These are phyloP conservation scores for Xylocampa areola DNA, from an alignment of 2,888 invertebrate species.

Conservation along the genomic window DNA sequence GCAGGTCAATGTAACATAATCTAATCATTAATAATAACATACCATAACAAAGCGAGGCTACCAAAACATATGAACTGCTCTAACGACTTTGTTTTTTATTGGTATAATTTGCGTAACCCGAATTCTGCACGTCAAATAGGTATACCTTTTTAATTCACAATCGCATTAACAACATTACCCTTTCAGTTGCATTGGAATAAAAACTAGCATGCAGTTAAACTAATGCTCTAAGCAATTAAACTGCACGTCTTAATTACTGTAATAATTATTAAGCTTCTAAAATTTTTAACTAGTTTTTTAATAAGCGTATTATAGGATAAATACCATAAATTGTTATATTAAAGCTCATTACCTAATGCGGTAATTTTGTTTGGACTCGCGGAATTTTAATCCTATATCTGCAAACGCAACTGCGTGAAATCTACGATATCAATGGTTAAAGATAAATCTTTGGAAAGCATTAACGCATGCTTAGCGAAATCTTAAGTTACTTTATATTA, in stretches of 20 bases:
- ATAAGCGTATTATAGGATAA: background rate
- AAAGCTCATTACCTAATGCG: background rate
- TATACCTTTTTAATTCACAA: slow-evolving; percentile 6
- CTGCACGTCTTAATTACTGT: slow-evolving; percentile 11
- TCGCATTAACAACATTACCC: slow-evolving; percentile 8
- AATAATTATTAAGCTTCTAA: too few species aligned
- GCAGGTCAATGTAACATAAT: background rate
- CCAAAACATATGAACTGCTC: slow-evolving; percentile 1
- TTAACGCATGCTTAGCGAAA: too few species aligned
- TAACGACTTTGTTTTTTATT: slow-evolving; percentile 5
- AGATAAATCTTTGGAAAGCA: too few species aligned
- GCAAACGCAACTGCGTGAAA: too few species aligned
- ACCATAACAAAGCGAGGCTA: slow-evolving; percentile 11
- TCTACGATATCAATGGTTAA: too few species aligned
- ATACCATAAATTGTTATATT: slow-evolving; percentile 2
- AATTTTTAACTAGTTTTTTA: slow-evolving; percentile 7
- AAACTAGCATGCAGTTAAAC: slow-evolving; percentile 21
- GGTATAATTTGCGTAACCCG: slow-evolving; percentile 8
- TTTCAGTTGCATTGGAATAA: slow-evolving; percentile 18
- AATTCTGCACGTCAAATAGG: slow-evolving; percentile 1
- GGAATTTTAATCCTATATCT: background rate
- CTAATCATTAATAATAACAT: background rate
- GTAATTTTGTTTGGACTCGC: slow-evolving; percentile 7
- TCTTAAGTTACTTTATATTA: too few species aligned
- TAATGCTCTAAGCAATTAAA: slow-evolving; percentile 12